Base-by-base conservation (phyloP, 37 sponge, comb jelly and placozoan genomes). In the Petrosia ficiformis region DNA sequence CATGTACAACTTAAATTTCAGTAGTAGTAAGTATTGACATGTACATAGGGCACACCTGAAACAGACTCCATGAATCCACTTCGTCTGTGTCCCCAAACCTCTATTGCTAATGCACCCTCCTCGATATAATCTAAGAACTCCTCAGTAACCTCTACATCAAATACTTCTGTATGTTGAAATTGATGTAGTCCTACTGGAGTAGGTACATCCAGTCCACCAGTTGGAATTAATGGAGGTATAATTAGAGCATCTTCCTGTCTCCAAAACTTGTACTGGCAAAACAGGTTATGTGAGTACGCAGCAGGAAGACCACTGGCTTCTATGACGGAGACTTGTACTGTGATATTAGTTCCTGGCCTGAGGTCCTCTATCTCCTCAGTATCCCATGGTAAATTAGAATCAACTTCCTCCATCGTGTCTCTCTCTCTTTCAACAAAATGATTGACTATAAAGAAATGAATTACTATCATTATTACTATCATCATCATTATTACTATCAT, bases 241-340 rank as follows among this genome's bases (percentile, higher is more conserved):
- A 86, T 85, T 60, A 84, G 80, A 0, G 92, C 67, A 38, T 80
- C 88, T 4, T 79, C 73, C 44, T 94, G 79, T 11, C 85, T 87
- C 84, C 87, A 95, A 81, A 95, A 89, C 72, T 78, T 82, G 87
- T 95, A 98, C 85, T 98, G 93, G 54, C 96, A 93, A 74, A 95
- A 98, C 68, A 96, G 92, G 59, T 87, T 95, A 74, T 98, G 92
- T 48, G 81, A 90, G 80, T 90, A 88, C n/a, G 92, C 91, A 42
- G 86, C 78, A 0, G 99, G 99, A 22, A 98, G 87, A 67, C 97
- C 99, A 39, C 82, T 59, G 2, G 94, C 91, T 40, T 93, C 90
- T 32, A 85, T 34, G 22, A 98, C 83, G 3, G 68, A 65, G 1
- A 98, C 72, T 86, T 90, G 68, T 2, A 80, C 54, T 16, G 72